phyloP scores from a whole-genome alignment of 2,888 invertebrate genomes.

The Itoplectis maculator region DNA sequence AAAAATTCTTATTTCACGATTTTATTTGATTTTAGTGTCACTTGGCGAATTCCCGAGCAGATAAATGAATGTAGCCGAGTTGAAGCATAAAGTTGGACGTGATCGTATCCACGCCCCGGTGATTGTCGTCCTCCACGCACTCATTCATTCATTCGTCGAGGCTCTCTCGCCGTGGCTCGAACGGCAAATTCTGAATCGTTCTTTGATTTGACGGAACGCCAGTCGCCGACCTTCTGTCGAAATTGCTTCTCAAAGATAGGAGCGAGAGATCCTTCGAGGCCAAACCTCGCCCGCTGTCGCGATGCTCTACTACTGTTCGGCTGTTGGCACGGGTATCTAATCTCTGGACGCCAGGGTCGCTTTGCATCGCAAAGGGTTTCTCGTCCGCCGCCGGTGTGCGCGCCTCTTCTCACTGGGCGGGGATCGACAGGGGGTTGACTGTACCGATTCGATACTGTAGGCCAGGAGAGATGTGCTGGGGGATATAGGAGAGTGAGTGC shows the following conservation, averaged over 20 bases:
- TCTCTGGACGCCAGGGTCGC: conserved; percentile 68
- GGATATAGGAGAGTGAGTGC: conserved; percentile 14
- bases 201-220: conserved; percentile 71
- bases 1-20: background rate
- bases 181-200: conserved; percentile 63
- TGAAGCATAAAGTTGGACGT: conserved; percentile 48
- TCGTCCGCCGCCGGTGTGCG: conserved; percentile 56
- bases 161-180: conserved; percentile 24
- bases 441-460: conserved; percentile 64
- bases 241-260: conserved; percentile 76
- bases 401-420: conserved; percentile 55
- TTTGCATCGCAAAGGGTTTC: conserved; percentile 71
- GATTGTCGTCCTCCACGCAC: conserved; percentile 73
- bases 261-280: background rate
- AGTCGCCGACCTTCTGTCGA: conserved; percentile 65
- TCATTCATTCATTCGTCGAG: conserved; percentile 59
- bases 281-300: conserved; percentile 29
- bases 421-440: conserved; percentile 51
- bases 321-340: conserved; percentile 65
- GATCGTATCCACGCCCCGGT: conserved; percentile 77
- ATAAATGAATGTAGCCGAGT: conserved; percentile 38
- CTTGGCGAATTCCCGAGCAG: conserved; percentile 42
- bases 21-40: background rate
- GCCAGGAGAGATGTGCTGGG: conserved; percentile 33
- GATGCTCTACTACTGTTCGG: conserved; percentile 61